A percentile compares a stretch with the other conserved stretches of the same genome.
phyloP scores from a whole-genome alignment of 2,113 vertebrate species.

The Pycnonotus jocosus region DNA sequence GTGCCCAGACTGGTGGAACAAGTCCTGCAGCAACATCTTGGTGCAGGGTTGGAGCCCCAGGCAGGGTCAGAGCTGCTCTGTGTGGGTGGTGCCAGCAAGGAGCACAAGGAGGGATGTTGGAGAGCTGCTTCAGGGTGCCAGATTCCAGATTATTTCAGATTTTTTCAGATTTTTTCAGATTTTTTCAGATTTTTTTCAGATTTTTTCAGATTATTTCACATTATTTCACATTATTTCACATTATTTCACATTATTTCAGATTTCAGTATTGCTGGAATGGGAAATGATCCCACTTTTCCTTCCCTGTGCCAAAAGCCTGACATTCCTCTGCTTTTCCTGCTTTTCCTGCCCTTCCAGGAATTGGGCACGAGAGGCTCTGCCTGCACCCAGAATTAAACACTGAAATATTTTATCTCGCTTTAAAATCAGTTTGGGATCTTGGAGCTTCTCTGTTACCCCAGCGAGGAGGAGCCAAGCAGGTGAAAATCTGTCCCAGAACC shows the following conservation, averaged over 20 bases:
- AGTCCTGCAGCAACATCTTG: background rate
- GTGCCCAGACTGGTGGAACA: background rate
- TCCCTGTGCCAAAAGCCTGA: fast-evolving
- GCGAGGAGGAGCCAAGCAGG: background rate
- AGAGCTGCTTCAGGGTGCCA: fast-evolving
- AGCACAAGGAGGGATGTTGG: background rate
- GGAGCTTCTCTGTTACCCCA: background rate
- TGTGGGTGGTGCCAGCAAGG: background rate
- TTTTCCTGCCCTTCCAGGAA: background rate
- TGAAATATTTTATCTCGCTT: background rate
- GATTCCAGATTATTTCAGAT: background rate
- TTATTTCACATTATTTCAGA: background rate
- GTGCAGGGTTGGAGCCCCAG: background rate
- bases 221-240: too few relatives aligned
- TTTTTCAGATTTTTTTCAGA: too few relatives aligned
- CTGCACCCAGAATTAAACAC: background rate
- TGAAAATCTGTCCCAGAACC: background rate
- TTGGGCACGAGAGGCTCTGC: too few relatives aligned
- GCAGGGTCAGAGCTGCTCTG: background rate
- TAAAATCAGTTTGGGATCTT: background rate
- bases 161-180: too few relatives aligned
- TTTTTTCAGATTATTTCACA: too few relatives aligned
- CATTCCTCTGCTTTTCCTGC: background rate
- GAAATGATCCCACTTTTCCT: background rate
- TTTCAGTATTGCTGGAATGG: fast-evolving